Conservation (phyloP, 2,888 invertebrate genomes). For the Pachycephus smyrnensis region DNA sequence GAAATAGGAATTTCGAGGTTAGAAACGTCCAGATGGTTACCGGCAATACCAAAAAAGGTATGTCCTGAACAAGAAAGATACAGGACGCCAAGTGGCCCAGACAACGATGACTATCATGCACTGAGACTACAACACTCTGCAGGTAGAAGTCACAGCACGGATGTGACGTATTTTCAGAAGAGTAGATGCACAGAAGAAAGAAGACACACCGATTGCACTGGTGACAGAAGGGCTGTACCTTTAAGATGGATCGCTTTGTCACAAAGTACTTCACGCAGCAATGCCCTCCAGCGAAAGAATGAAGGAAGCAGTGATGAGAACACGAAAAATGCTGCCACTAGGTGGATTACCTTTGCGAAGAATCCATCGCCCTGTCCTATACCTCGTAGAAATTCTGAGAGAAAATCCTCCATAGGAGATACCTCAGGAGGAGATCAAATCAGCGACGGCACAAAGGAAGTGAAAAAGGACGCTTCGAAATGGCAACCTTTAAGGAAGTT, state of each 20-base stretch:
- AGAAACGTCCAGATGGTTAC: conserved; percentile 1
- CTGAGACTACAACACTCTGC: neutral
- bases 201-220: conserved; percentile 39
- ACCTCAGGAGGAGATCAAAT: conserved; percentile 3
- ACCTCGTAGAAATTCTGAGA: conserved; percentile 36
- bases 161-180: conserved; percentile 30
- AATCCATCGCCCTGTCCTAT: conserved; percentile 42
- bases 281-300: conserved; percentile 30
- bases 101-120: neutral
- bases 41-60: neutral
- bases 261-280: neutral
- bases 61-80: conserved; percentile 6
- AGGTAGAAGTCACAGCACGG: conserved; percentile 40
- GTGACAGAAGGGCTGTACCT: conserved; percentile 21
- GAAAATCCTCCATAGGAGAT: conserved; percentile 24
- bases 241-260: conserved; percentile 2
- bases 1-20: neutral
- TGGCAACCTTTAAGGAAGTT: conserved; percentile 49
- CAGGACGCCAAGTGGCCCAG: neutral
- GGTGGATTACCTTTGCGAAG: conserved; percentile 49
- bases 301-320: conserved; percentile 23
- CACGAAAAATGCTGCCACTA: conserved; percentile 12
- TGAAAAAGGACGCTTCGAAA: conserved; percentile 2
- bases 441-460: neutral
- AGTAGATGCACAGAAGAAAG: conserved; percentile 34